phyloP scores from a whole-genome alignment of 2,797 vertebrate species.

The Echiichthys vipera region DNA sequence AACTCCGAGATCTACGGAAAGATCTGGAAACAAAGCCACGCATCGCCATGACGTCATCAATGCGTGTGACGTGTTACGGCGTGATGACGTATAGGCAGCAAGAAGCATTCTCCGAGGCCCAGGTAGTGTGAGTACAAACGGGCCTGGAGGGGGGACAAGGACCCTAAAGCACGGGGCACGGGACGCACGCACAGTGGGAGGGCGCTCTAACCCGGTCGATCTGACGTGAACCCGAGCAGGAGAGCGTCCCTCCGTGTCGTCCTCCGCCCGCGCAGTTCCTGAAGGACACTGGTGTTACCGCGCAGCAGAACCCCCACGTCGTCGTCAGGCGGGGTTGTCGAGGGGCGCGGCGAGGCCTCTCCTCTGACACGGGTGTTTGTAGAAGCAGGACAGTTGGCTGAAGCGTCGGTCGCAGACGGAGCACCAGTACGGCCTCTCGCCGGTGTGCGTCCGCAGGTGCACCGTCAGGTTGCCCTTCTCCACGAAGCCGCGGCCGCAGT shows the following conservation, averaged over 20 bases:
- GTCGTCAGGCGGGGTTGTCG: background rate
- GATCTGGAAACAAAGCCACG: too few species aligned
- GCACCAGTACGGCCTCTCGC: constrained; percentile 58
- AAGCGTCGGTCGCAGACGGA: constrained; percentile 46
- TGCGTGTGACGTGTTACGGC: too few species aligned
- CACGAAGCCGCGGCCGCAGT: constrained; percentile 54
- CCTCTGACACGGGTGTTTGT: constrained; percentile 57
- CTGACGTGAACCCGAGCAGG: too few species aligned
- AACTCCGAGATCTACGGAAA: too few species aligned
- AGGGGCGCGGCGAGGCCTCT: background rate
- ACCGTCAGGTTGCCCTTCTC: constrained; percentile 62
- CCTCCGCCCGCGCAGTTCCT: background rate
- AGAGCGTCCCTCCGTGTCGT: background rate
- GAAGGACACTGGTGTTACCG: background rate
- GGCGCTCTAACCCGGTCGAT: too few species aligned
- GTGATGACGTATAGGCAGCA: too few species aligned
- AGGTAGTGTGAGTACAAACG: too few species aligned
- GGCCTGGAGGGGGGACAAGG: too few species aligned
- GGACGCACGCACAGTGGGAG: too few species aligned
- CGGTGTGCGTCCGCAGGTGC: constrained; percentile 60
- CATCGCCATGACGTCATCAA: too few species aligned
- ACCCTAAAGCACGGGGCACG: too few species aligned
- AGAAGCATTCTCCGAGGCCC: too few species aligned
- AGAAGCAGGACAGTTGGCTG: constrained; percentile 56
- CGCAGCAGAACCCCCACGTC: background rate